Base-by-base conservation (phyloP, 2,113 vertebrate species). In the Malurus cyaneus region DNA sequence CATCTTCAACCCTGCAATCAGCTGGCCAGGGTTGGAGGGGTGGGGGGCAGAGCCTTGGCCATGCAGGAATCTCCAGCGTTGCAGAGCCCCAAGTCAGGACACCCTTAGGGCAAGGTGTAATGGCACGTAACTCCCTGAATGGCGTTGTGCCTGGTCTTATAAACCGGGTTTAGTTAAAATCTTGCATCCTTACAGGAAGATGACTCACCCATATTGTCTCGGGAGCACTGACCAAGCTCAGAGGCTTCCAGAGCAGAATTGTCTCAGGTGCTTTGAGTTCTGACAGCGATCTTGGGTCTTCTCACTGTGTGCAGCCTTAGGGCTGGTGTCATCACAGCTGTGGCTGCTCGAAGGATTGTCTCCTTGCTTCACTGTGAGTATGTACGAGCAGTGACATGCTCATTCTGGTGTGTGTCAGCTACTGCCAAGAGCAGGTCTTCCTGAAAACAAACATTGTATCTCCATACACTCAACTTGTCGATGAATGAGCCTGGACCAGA, bases 91-190 rank as follows among this genome's bases (percentile, higher is more conserved):
- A 57, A 44, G 46, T 36, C 49, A 62, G 60, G 36, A 53, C n/a
- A 24, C 34, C 39, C 49, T 61, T 34, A 28, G 54, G 71, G 46
- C 57, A 85, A 60, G 50, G 66, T 6, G 11, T 46, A 57, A 46
- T n/a, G 36, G 74, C 50, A 80, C 46, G 3, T 29, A 69, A 53
- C 53, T 82, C 28, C 67, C 46, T 19, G 1, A 1, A 0, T 61
- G 61, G 47, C 29, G 0, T 57, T 13, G 9, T 52, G 31, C 66
- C 64, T 18, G 32, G 0, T 0, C 12, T 70, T 78, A 20, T 3
- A 74, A 91, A 66, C 20, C 28, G 12, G 4, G 6, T 54, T 70
- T 85, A 71, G 80, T 94, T 82, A 46, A 70, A 56, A 18, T 59
- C 32, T 80, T 0, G 0, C 34, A 12, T 92, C 16, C 36, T 49